Evolutionary conservation across 1,140 invertebrate genomes (phyloP).

Genomic region (Lerema accius): DNA sequence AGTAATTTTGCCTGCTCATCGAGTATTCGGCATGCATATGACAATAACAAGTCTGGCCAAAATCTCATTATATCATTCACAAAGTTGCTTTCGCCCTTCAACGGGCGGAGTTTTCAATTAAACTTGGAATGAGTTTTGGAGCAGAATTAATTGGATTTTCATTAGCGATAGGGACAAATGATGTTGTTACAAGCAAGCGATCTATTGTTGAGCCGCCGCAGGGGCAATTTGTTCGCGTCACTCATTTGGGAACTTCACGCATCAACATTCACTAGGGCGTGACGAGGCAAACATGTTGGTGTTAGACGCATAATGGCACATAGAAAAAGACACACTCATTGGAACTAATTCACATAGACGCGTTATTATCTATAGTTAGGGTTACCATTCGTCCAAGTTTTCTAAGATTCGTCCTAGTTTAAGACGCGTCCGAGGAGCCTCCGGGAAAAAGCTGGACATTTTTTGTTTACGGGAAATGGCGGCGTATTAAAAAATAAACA

Average conservation of each 20-base stretch:
- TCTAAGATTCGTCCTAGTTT: too few species aligned
- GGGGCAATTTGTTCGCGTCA: conserved; percentile 72
- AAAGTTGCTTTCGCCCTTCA: conserved; percentile 63
- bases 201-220: conserved; percentile 63
- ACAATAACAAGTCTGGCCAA: conserved; percentile 71
- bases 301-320: conserved; percentile 8
- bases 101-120: conserved; percentile 77
- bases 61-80: conserved; percentile 78
- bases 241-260: conserved; percentile 59
- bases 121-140: conserved; percentile 80
- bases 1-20: conserved; percentile 50
- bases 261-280: conserved; percentile 41
- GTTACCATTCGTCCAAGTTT: too few species aligned
- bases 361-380: too few species aligned
- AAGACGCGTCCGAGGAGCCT: too few species aligned
- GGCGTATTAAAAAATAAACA: too few species aligned
- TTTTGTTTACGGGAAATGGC: too few species aligned
- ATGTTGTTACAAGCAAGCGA: conserved; percentile 75
- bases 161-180: conserved; percentile 79
- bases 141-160: conserved; percentile 80
- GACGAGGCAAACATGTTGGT: conserved; percentile 14
- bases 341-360: neutral
- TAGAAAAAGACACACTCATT: neutral
- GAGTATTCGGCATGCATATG: conserved; percentile 58
- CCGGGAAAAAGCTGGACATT: too few species aligned